Conservation (phyloP, 2,888 invertebrate species). For the Gymnoscelis rufifasciata region DNA sequence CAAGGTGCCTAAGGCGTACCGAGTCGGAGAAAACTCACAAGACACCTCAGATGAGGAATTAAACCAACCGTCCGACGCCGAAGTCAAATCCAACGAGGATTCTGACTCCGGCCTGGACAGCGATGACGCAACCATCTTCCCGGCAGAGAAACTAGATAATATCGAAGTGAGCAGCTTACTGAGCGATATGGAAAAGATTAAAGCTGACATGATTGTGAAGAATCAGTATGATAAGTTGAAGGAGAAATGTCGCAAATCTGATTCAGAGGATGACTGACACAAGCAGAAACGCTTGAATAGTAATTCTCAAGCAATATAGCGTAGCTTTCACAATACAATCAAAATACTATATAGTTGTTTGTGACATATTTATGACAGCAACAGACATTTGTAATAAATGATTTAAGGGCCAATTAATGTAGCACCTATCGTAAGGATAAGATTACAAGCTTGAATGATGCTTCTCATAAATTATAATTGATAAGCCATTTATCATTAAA, state of each 20-base stretch:
- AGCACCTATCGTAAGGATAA: no score
- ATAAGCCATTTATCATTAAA: no score
- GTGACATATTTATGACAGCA: no score
- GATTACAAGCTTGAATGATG: no score
- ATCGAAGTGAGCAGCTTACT: slow-evolving; percentile 63
- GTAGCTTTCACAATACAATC: no score
- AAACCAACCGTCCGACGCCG: slow-evolving; percentile 43
- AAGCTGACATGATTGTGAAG: slow-evolving; percentile 57
- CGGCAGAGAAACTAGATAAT: slow-evolving; percentile 41
- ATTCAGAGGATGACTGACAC: slow-evolving; percentile 57
- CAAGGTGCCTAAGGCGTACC: slow-evolving; percentile 63
- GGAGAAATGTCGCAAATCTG: slow-evolving; percentile 51
- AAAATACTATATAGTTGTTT: no score
- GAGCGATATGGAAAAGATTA: slow-evolving; percentile 66
- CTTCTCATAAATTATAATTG: no score
- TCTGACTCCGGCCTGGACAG: slow-evolving; percentile 66
- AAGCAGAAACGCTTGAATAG: neutral
- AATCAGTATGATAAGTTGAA: slow-evolving; percentile 68
- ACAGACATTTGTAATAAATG: no score
- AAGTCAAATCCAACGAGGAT: slow-evolving; percentile 47
- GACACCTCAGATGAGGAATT: slow-evolving; percentile 46
- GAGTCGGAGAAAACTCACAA: slow-evolving; percentile 34
- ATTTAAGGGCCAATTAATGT: no score
- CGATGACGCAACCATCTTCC: slow-evolving; percentile 32
- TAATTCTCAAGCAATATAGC: neutral